Conservation (phyloP, 2,888 invertebrate species). For the Autographa gamma region DNA sequence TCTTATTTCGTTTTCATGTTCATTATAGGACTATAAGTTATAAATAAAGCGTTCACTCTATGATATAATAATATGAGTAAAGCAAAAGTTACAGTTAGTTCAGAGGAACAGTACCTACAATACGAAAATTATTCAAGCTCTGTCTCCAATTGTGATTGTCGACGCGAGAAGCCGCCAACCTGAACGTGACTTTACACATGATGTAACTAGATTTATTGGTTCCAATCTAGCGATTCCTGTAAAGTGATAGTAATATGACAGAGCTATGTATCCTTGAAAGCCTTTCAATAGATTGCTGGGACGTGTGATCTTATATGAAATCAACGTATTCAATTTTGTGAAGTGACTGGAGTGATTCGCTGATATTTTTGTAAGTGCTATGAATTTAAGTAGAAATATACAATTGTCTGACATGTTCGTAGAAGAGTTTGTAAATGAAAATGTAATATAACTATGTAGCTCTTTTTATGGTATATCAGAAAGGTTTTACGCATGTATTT, state of each 20-base stretch:
- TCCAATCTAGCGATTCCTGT: slow-evolving; percentile 65
- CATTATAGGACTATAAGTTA: too few species aligned
- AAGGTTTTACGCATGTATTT: too few species aligned
- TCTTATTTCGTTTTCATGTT: too few species aligned
- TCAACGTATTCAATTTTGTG: slow-evolving; percentile 43
- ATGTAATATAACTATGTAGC: not conserved
- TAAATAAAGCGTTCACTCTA: too few species aligned
- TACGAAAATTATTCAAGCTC: not conserved
- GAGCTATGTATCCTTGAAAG: slow-evolving; percentile 50
- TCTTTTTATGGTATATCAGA: not conserved
- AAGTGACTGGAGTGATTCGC: slow-evolving; percentile 17
- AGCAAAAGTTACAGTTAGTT: not conserved
- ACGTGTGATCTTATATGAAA: slow-evolving; percentile 39
- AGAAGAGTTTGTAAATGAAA: not conserved
- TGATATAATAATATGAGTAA: too few species aligned
- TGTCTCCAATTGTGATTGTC: not conserved
- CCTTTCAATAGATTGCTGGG: slow-evolving; percentile 42
- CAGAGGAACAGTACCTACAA: not conserved
- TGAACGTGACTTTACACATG: slow-evolving; percentile 48
- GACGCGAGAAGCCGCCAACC: not conserved
- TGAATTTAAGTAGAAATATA: slow-evolving; percentile 18
- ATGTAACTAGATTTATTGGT: slow-evolving; percentile 62
- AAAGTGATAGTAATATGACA: slow-evolving; percentile 67
- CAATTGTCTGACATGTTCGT: not conserved
- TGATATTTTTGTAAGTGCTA: slow-evolving; percentile 19